Conservation (phyloP, 2,888 invertebrate species). For the Agrotis clavis region DNA sequence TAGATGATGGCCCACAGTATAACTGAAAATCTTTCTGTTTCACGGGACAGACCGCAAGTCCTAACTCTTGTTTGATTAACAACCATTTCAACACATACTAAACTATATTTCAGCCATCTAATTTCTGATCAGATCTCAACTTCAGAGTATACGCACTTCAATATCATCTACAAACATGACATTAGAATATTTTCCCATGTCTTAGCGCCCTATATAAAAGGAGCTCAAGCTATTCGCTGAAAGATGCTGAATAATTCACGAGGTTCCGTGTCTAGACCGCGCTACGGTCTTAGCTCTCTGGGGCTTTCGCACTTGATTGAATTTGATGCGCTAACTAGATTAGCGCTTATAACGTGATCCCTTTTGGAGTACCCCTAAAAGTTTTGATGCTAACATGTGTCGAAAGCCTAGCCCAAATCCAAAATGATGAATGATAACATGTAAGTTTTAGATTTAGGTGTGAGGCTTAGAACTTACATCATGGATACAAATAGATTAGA, state of each 20-base stretch:
- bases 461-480: background rate
- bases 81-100: background rate
- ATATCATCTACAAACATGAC: conserved; percentile 36
- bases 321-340: conserved; percentile 49
- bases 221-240: conserved; percentile 40
- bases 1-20: background rate
- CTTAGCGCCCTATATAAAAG: conserved; percentile 34
- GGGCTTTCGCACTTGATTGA: conserved; percentile 51
- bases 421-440: background rate
- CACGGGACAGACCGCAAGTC: background rate
- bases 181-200: conserved; percentile 50
- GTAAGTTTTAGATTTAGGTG: conserved; percentile 2
- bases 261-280: conserved; percentile 61
- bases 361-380: conserved; percentile 31
- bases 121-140: conserved; percentile 24
- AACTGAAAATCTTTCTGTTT: background rate
- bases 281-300: conserved; percentile 28
- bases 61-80: background rate
- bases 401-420: conserved; percentile 29
- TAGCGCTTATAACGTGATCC: conserved; percentile 31
- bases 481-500: background rate
- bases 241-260: conserved; percentile 69
- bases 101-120: background rate
- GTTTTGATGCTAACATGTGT: conserved; percentile 12
- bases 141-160: background rate